Percentiles rank a stretch among this genome's conserved stretches.
Conservation (phyloP, 2,113 vertebrate species). For the Siphamia tubifer region DNA sequence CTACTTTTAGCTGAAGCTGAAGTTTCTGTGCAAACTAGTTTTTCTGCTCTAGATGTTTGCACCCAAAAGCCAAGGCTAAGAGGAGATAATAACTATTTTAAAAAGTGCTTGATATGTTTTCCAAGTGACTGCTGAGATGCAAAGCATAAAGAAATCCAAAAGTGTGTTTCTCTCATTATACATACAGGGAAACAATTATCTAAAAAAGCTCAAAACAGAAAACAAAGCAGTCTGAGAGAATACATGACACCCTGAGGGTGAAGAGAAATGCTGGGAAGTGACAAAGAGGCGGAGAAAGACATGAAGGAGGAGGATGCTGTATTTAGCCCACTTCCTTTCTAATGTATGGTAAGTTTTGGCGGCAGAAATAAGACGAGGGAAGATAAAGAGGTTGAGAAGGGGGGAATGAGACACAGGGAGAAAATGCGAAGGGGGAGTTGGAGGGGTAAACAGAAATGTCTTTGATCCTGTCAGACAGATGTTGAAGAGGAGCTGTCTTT, state of each 20-base stretch:
- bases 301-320: constrained; percentile 35
- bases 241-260: constrained; percentile 29
- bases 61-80: constrained; percentile 4
- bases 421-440: constrained; percentile 24
- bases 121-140: constrained; percentile 26
- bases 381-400: not conserved
- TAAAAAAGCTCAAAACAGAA: constrained; percentile 44
- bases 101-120: constrained; percentile 1
- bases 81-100: not conserved
- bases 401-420: not conserved
- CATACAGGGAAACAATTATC: constrained; percentile 46
- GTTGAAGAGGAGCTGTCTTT: constrained; percentile 64
- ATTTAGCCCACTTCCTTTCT: constrained; percentile 32
- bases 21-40: not conserved
- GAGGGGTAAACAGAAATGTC: constrained; percentile 53
- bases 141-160: constrained; percentile 7
- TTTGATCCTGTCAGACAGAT: constrained; percentile 75
- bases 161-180: constrained; percentile 43
- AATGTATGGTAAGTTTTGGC: constrained; percentile 43
- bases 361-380: constrained; percentile 13
- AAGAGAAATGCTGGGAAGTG: constrained; percentile 42
- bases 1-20: constrained; percentile 6
- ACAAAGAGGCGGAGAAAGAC: constrained; percentile 58
- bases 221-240: constrained; percentile 46
- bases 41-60: not conserved